A percentile compares a stretch with the other conserved stretches of the same genome.
phyloP scores from a whole-genome alignment of 1,140 invertebrate species.

The Maniola jurtina region DNA sequence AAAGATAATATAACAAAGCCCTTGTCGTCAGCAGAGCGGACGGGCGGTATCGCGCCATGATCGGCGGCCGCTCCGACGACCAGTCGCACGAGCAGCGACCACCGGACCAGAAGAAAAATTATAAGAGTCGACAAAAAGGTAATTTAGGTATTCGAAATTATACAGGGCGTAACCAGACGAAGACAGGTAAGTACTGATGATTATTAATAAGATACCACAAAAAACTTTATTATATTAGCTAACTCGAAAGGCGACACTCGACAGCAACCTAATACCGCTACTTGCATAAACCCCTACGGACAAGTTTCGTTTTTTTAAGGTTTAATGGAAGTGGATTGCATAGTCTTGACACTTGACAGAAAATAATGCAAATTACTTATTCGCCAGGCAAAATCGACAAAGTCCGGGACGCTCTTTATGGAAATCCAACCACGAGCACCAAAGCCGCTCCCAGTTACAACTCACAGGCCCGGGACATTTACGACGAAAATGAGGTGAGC shows the following conservation, averaged over 20 bases:
- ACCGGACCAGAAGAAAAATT: constrained; percentile 73
- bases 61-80: constrained; percentile 78
- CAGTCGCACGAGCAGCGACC: constrained; percentile 82
- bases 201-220: too few relatives aligned
- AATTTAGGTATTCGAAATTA: background rate
- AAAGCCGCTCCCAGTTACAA: constrained; percentile 64
- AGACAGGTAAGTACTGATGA: too few relatives aligned
- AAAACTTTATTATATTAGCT: too few relatives aligned
- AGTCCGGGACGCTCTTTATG: constrained; percentile 61
- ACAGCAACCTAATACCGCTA: too few relatives aligned
- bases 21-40: constrained; percentile 54
- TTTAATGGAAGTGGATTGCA: too few relatives aligned
- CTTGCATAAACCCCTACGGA: too few relatives aligned
- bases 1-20: background rate
- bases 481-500: constrained; percentile 70
- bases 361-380: background rate
- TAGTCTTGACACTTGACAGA: too few relatives aligned
- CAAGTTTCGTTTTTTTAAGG: too few relatives aligned
- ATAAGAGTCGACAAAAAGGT: constrained; percentile 68
- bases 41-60: constrained; percentile 66
- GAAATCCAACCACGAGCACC: constrained; percentile 52
- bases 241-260: too few relatives aligned
- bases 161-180: too few relatives aligned
- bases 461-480: constrained; percentile 64
- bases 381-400: constrained; percentile 65